Percentiles rank a stretch among this genome's conserved stretches.
Conservation (phyloP, 2,888 invertebrate species). For the Tortricodes alternella region DNA sequence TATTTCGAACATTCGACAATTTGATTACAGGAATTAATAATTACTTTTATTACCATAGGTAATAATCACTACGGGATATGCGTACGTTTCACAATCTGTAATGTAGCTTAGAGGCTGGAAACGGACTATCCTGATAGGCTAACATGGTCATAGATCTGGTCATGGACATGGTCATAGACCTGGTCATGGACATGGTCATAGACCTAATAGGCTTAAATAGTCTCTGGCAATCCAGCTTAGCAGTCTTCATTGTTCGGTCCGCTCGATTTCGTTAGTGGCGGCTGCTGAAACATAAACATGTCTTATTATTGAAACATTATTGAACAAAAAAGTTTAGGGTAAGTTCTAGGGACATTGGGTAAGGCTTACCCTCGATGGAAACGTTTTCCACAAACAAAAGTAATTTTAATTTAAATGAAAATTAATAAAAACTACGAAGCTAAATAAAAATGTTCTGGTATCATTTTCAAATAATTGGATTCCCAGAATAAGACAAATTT, state of each 20-base stretch:
- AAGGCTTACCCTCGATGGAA: no score
- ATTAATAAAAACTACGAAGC: no score
- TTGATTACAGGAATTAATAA: conserved; percentile 29
- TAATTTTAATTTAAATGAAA: no score
- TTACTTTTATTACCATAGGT: conserved; percentile 19
- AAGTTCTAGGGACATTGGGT: no score
- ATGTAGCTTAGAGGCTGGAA: conserved; percentile 38
- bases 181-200: conserved; percentile 2
- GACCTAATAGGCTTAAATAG: conserved; percentile 34
- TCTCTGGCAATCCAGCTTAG: conserved; percentile 45
- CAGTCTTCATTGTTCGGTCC: conserved; percentile 63
- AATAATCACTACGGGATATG: conserved; percentile 34
- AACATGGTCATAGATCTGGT: conserved; percentile 23
- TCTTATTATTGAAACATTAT: conserved; percentile 6
- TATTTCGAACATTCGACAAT: no score
- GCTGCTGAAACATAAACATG: conserved; percentile 57
- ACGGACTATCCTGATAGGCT: conserved; percentile 24
- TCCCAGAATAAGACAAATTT: no score
- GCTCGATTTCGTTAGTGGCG: conserved; percentile 72
- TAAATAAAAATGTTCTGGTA: no score
- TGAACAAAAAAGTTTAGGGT: background rate
- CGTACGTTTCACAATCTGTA: conserved; percentile 48
- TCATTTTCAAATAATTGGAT: no score
- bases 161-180: background rate
- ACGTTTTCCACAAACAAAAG: no score